Evolutionary conservation across 2,113 vertebrate species (phyloP).

Genomic region (Herpetotheres cachinnans): DNA sequence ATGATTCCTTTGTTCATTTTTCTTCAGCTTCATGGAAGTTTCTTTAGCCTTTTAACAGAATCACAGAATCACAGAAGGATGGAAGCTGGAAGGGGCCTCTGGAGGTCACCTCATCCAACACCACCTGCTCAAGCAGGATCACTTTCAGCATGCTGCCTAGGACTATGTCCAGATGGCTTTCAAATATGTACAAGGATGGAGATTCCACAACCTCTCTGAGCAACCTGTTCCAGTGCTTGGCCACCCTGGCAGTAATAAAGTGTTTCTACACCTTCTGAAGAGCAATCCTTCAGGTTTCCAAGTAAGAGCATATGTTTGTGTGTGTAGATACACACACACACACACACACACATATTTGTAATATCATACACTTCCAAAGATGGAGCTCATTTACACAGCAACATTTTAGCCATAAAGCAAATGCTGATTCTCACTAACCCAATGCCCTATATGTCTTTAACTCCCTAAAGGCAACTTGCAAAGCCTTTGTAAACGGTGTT

Average conservation of each 20-base stretch:
- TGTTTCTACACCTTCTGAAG: background rate
- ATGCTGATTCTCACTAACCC: background rate
- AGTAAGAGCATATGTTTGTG: background rate
- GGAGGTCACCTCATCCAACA: rapidly evolving
- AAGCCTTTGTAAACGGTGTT: background rate
- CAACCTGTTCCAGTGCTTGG: background rate
- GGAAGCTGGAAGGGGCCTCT: background rate
- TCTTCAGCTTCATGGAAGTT: background rate
- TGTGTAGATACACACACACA: no score
- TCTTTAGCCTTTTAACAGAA: background rate
- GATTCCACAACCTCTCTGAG: background rate
- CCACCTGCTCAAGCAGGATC: background rate
- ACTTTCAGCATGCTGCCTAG: background rate
- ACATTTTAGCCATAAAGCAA: background rate
- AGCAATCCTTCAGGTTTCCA: background rate
- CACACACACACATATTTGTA: background rate
- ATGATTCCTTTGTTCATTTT: background rate
- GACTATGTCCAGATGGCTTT: background rate
- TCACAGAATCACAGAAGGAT: background rate
- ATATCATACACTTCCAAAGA: background rate
- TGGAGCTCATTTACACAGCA: background rate
- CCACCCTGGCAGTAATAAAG: background rate
- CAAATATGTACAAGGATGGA: rapidly evolving
- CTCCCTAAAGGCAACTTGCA: background rate
- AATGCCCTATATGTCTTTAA: background rate